Evolutionary conservation across 2,888 invertebrate species (phyloP), one percentile per base, ranked within the genome.

Genomic region (Sinelater perroti): DNA sequence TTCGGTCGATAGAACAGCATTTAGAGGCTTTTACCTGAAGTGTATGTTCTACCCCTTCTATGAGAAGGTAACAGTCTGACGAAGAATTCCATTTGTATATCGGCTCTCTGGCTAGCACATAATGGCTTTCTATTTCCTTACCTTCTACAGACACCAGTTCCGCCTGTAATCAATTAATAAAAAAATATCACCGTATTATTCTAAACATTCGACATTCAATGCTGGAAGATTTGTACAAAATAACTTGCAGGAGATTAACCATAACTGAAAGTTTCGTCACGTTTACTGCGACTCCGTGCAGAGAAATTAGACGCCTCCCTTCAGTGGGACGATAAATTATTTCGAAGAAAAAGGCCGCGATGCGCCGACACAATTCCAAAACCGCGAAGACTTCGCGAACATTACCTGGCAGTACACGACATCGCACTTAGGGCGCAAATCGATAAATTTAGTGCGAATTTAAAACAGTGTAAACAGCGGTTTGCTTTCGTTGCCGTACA

Each of bases 71-170:
- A 70, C 87, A 87, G 64, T 86, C 85, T 0, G 87, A 85, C 0
- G 86, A 83, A 0, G 87, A 87, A 72, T 87, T 87, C 87, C 87
- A 87, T 66, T 86, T 83, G 13, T 83, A 80, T 50, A 87, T 84
- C 24, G 84, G 82, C 69, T 87, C 87, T 36, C 83, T 77, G 1
- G 87, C 87, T 45, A 87, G 74, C 1, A 87, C 86, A 74, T 87
- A 87, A 74, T 87, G 87, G 46, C 86, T 86, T 72, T 87, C 87
- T 60, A 87, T 87, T 72, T 87, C 87, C 70, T 87, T 87, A 10
- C 87, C 87, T 70, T 86, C 87, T 1, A 87, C 86, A 0, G 87
- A 87, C 1, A 87, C 87, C 42, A 87, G 74, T 69, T 87, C 87
- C 38, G 87, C 87, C 86, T 87, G 79, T 52, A 74, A 75, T 56